Base-by-base conservation (phyloP, 2,113 vertebrate species). In the Caranx ignobilis region DNA sequence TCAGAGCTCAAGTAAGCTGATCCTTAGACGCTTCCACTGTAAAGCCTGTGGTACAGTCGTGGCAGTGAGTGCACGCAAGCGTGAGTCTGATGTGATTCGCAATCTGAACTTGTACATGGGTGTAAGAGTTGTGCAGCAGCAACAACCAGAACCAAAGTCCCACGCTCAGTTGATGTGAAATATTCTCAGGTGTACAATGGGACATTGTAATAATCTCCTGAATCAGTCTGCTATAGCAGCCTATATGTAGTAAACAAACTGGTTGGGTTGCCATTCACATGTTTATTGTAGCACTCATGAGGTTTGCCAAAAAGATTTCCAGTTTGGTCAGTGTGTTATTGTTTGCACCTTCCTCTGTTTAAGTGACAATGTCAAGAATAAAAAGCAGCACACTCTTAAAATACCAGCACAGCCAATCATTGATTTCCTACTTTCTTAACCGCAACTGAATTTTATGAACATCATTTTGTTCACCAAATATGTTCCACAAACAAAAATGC, bases 1-100 rank as follows among this genome's bases (percentile, higher is more conserved):
- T 39, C 59, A 73, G 75, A 65, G 34, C 54, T 67, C 39, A 0
- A 13, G 62, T 73, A 72, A 79, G 61, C 32, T 32, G 61, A 86
- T 71, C 80, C 55, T 11, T 12, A 45, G 19, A 47, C 3, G 15
- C 45, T n/a, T 71, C 67, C 32, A 6, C 39, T 62, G 61, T 21
- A 4, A 55, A 54, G 19, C 39, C 39, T 26, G 70, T 1, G 32
- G 56, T 19, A 47, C 32, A 37, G 50, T 75, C 55, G 13, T 19
- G 9, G 61, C 72, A 13, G 21, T 50, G 35, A 84, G 63, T 1
- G 1, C 60, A 73, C 60, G 67, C 37, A 75, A 82, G 76, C 61
- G n/a, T 61, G 54, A 76, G 45, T 50, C 4, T 39, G 18, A 70
- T 31, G 31, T 31, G 67, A 43, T 11, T 43, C 21, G 26, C 13